Base-by-base conservation (phyloP, 2,888 invertebrate species). In the Empis stercorea region DNA sequence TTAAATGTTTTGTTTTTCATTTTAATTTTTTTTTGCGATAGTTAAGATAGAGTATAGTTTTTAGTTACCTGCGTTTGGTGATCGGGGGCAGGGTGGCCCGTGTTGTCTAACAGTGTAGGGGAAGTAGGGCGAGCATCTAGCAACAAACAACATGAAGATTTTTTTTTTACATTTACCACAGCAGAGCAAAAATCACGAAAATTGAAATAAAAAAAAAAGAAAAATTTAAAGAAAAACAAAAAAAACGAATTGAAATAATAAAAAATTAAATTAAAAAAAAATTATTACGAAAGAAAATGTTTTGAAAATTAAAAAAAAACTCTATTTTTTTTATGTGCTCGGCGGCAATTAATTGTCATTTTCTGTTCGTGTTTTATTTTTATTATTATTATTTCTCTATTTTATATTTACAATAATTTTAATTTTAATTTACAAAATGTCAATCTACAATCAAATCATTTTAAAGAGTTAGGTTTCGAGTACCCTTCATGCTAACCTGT, bases 71-170 rank as follows among this genome's bases (percentile, higher is more conserved):
- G 79, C 76, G 76, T 73, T 78, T 76, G 77, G 78, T 79, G 79
- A 76, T 79, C 79, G 76, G 76, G 77, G 67, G 70, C 70, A 77
- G 76, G 81, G 77, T 81, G 81, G 81, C 75, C 81, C 81, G 80
- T 82, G 81, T 81, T 81, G 81, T 84, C 83, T 83, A 83, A 83
- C 81, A 82, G 78, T 80, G 81, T 81, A 81, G 82, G 81, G 81
- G 82, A 82, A 81, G 75, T 75, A 75, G 81, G 81, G 85, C 87
- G 87, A 86, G 86, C 86, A 87, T 87, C 87, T 87, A 87, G 86
- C 86, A 86, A 87, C 87, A 86, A 84, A 87, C 84, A 87, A 86
- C 81, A 82, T 68, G 68, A 70, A 70, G 68, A 70, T 69, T 68
- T 65, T 63, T 20, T 20, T 20, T 20, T 20, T 20, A 70, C 70